These are phyloP conservation scores for Spialia ferax DNA, from an alignment of 2,888 invertebrate genomes.

Conservation along the genomic window DNA sequence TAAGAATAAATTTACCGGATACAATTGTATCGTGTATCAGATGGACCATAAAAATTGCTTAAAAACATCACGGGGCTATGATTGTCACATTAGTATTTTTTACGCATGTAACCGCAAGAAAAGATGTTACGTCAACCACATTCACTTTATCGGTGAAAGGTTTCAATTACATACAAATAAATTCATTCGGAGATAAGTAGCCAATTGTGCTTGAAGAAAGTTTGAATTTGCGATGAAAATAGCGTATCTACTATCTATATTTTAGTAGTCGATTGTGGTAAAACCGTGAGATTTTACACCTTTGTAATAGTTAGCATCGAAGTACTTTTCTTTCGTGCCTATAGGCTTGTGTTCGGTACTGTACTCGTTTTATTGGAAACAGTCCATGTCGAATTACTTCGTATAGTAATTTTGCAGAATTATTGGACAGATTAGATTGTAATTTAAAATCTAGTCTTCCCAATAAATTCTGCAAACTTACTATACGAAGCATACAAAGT, in stretches of 20 bases:
- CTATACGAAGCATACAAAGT: too few relatives aligned
- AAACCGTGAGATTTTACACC: conserved; percentile 30
- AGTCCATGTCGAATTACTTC: too few relatives aligned
- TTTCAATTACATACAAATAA: conserved; percentile 52
- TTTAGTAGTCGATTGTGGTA: conserved; percentile 16
- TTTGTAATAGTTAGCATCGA: conserved; percentile 22
- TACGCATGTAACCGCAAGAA: conserved; percentile 3
- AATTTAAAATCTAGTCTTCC: too few relatives aligned
- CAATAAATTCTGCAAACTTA: too few relatives aligned
- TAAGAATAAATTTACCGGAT: too few relatives aligned
- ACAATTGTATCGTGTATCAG: not conserved
- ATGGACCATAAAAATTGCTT: not conserved
- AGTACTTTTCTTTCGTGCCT: conserved; percentile 16
- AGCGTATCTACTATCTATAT: conserved; percentile 13
- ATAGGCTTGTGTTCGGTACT: not conserved
- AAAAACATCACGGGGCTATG: not conserved
- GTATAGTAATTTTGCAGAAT: not conserved
- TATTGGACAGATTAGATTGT: not conserved
- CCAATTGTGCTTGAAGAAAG: conserved; percentile 46
- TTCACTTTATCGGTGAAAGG: conserved; percentile 76
- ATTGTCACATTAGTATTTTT: conserved; percentile 16
- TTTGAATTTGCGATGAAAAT: conserved; percentile 35
- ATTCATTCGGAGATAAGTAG: conserved; percentile 54
- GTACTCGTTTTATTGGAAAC: not conserved
- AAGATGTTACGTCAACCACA: conserved; percentile 42